Percentiles rank a stretch among this genome's conserved stretches.
phyloP scores from a whole-genome alignment of 2,888 invertebrate species.

The Drosophila basisetae region DNA sequence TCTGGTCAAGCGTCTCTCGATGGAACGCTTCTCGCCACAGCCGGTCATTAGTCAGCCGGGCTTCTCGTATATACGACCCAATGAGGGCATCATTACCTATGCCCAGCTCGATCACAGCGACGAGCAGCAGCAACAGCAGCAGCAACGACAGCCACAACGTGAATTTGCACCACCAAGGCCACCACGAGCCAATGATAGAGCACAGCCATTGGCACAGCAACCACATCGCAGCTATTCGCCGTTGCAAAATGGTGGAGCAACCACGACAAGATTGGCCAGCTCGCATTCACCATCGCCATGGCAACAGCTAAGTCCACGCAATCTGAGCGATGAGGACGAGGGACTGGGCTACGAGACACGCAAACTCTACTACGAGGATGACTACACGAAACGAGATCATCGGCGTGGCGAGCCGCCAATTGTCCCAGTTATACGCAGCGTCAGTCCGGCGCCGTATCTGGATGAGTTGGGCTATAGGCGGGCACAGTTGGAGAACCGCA shows the following conservation, averaged over 20 bases:
- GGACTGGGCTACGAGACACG: slow-evolving; percentile 90
- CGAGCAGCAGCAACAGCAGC: slow-evolving; percentile 59
- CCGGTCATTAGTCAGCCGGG: slow-evolving; percentile 91
- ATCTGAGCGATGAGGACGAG: slow-evolving; percentile 91
- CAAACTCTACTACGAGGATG: slow-evolving; percentile 86
- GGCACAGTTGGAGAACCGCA: slow-evolving; percentile 91
- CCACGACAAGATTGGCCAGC: slow-evolving; percentile 74
- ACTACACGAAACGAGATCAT: slow-evolving; percentile 38
- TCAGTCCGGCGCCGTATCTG: slow-evolving; percentile 86
- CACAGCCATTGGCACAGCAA: slow-evolving; percentile 54
- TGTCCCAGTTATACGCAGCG: slow-evolving; percentile 87
- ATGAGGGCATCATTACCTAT: slow-evolving; percentile 90
- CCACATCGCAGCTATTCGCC: slow-evolving; percentile 52
- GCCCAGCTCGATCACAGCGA: slow-evolving; percentile 88
- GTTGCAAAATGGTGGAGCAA: slow-evolving; percentile 51
- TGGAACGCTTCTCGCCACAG: slow-evolving; percentile 89
- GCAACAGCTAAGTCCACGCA: slow-evolving; percentile 84
- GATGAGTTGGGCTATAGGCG: slow-evolving; percentile 89
- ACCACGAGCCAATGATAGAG: slow-evolving; percentile 52
- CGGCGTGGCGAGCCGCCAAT: slow-evolving; percentile 87
- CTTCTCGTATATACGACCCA: slow-evolving; percentile 91
- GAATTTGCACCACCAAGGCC: slow-evolving; percentile 58
- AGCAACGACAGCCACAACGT: slow-evolving; percentile 54
- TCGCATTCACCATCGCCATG: slow-evolving; percentile 83
- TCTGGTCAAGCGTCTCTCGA: slow-evolving; percentile 91